Evolutionary conservation across 2,113 vertebrate genomes (phyloP), one percentile per base, ranked within the genome.

Genomic region (Lathamus discolor): DNA sequence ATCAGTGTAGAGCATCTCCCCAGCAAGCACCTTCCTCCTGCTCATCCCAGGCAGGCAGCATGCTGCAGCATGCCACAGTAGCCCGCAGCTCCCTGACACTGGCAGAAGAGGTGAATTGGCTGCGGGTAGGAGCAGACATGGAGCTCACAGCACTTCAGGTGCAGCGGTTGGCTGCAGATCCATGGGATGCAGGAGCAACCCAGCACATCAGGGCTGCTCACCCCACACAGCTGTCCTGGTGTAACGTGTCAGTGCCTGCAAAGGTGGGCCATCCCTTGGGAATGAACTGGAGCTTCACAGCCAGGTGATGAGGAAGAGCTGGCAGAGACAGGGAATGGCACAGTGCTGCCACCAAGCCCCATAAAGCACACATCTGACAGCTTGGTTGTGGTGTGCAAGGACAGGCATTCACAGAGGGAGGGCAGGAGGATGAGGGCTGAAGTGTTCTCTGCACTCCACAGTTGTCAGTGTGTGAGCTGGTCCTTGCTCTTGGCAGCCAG

Each of bases 231-330:
- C 3, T 28, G 31, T 3, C 48, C 43, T 7, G 6, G 41, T 2
- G 2, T 17, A 41, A 16, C 0, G 1, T 18, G 46, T 28, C 81
- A 51, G 61, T 0, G 0, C 25, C 31, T 0, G 0, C 20, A 23
- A 17, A 68, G 23, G 29, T 14, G 22, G 20, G 9, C 7, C 25
- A 19, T 17, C 43, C 35, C 23, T 27, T 22, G 29, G 66, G 44
- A 25, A 5, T 18, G 28, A 46, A 1, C 2, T 14, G 18, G 18
- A 48, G 4, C 11, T 10, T 73, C 33, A 8, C 31, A 69, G 28
- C 54, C 14, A 0, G 0, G 14, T 24, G 20, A 16, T 5, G 41
- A 37, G 78, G 23, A 90, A 25, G 31, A 35, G 52, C 20, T 52
- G 87, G 41, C 25, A 46, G 39, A 28, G 64, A 39, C 0, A 2